Conservation (phyloP, 2,888 invertebrate genomes). For the Xanthia icteritia region DNA sequence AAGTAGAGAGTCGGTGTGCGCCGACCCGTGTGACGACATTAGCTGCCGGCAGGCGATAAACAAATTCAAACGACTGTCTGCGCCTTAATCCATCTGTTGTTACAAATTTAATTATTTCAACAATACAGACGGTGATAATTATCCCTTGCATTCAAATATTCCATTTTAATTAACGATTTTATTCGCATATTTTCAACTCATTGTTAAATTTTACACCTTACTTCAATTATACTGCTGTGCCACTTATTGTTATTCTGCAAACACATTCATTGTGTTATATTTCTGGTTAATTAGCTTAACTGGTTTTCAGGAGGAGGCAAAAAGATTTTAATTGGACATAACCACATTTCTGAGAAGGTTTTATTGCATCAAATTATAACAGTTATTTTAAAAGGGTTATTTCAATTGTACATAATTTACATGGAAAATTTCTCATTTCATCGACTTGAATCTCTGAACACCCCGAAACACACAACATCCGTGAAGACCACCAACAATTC, state of each 20-base stretch:
- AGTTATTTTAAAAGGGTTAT: conserved; percentile 3
- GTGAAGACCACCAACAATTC: neutral
- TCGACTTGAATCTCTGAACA: neutral
- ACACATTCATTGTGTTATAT: conserved; percentile 25
- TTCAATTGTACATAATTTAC: neutral
- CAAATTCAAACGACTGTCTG: conserved; percentile 66
- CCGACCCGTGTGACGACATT: conserved; percentile 71
- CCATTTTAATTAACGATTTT: conserved; percentile 59
- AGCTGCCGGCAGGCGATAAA: conserved; percentile 73
- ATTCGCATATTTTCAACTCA: conserved; percentile 52
- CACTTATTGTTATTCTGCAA: conserved; percentile 40
- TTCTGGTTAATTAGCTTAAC: conserved; percentile 15
- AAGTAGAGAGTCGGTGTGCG: conserved; percentile 54
- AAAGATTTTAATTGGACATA: conserved; percentile 14
- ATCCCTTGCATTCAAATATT: conserved; percentile 47
- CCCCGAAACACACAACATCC: neutral
- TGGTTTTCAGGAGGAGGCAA: conserved; percentile 7
- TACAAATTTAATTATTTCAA: conserved; percentile 69
- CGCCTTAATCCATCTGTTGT: conserved; percentile 73
- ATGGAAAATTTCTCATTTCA: neutral
- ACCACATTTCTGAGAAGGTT: conserved; percentile 28
- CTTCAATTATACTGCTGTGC: conserved; percentile 42
- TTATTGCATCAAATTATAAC: neutral
- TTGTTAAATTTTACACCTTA: conserved; percentile 46
- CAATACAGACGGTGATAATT: conserved; percentile 58